Conservation (phyloP, 2,888 invertebrate genomes). For the Tuberolachnus salignus region DNA sequence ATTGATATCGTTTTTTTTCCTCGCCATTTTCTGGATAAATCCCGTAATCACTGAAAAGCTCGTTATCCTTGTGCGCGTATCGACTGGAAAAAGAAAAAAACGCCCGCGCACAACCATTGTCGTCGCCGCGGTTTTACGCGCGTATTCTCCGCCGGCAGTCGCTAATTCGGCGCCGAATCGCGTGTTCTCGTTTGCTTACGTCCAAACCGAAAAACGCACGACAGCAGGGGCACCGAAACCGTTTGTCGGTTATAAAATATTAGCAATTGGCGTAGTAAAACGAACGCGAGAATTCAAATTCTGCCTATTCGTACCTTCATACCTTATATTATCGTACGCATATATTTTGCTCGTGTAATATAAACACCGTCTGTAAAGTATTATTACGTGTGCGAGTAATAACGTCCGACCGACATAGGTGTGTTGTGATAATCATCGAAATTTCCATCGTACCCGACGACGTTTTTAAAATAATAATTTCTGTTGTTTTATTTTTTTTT, state of each 20-base stretch:
- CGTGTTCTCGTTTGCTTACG: slow-evolving; percentile 12
- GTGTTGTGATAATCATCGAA: not conserved
- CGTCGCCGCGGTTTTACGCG: not conserved
- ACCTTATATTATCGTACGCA: too few relatives aligned
- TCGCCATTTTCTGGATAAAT: too few relatives aligned
- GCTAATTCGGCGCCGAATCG: slow-evolving; percentile 20
- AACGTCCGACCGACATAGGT: too few relatives aligned
- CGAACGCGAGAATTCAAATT: not conserved
- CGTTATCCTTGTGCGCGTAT: too few relatives aligned
- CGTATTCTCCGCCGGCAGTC: slow-evolving; percentile 33
- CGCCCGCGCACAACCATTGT: not conserved
- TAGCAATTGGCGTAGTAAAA: not conserved
- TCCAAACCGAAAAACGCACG: not conserved
- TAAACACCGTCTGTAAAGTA: too few relatives aligned
- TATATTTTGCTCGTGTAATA: too few relatives aligned
- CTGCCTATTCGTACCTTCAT: not conserved
- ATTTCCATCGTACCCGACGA: too few relatives aligned
- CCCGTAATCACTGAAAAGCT: too few relatives aligned
- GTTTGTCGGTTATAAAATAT: not conserved
- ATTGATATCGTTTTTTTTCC: too few relatives aligned
- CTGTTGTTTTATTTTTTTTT: not conserved
- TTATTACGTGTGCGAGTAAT: too few relatives aligned
- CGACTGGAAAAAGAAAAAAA: slow-evolving; percentile 3
- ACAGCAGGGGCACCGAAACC: not conserved
- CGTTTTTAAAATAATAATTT: too few relatives aligned